phyloP scores from a whole-genome alignment of 2,888 invertebrate genomes.

The Nephrotoma appendiculata region DNA sequence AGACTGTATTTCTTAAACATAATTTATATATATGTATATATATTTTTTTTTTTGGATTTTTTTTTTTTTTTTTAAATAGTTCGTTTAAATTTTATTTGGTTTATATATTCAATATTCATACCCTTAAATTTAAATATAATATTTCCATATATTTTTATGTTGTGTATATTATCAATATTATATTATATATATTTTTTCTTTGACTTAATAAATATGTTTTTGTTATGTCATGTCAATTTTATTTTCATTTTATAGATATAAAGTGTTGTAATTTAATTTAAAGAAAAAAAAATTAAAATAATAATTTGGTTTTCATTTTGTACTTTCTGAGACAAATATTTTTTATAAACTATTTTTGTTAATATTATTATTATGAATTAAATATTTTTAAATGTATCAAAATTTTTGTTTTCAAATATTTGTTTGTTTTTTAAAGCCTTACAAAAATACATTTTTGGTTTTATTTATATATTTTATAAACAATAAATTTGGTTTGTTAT shows the following conservation, averaged over 20 bases:
- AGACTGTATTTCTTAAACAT: not conserved
- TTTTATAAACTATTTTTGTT: not conserved
- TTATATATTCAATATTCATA: not conserved
- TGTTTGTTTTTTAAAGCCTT: not conserved
- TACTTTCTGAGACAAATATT: not conserved
- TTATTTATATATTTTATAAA: not conserved
- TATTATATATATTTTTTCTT: not conserved
- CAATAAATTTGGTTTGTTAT: not conserved
- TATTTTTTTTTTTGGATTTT: not conserved
- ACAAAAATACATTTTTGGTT: slow-evolving; percentile 1
- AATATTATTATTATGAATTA: not conserved
- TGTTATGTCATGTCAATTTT: not conserved
- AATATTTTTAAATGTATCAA: not conserved
- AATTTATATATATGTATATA: not conserved
- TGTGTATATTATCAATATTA: not conserved
- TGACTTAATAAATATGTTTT: not conserved
- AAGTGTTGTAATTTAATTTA: not conserved
- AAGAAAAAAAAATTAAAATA: not conserved
- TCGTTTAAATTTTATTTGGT: not conserved
- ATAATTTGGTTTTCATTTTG: not conserved
- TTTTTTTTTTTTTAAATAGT: not conserved
- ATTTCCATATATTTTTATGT: not conserved
- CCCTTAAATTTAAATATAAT: not conserved
- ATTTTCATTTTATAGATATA: not conserved
- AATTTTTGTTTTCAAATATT: not conserved